These are phyloP conservation scores for Leptobrachium leishanense DNA, from an alignment of 2,113 vertebrate species.

Conservation along the genomic window DNA sequence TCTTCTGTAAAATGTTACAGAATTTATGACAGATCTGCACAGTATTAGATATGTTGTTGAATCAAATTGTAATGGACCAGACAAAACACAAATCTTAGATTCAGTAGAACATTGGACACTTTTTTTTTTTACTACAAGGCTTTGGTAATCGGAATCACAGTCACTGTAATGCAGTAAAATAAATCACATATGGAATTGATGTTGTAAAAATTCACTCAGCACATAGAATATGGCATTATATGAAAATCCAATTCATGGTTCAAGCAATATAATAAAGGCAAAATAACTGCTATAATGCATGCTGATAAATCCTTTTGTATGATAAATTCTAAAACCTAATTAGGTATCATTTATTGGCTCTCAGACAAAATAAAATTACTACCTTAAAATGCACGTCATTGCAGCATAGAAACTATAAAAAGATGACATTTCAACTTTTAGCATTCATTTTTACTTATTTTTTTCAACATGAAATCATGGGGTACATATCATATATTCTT, in stretches of 20 bases:
- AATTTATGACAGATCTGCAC: background rate
- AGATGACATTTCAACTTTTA: background rate
- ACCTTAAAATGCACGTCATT: background rate
- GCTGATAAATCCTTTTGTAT: background rate
- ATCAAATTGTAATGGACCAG: background rate
- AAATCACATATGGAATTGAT: conserved; percentile 3
- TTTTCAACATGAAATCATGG: background rate
- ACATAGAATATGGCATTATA: background rate
- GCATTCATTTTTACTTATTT: background rate
- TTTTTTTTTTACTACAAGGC: background rate
- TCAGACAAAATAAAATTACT: too few relatives aligned
- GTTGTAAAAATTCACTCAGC: background rate
- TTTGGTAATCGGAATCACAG: background rate
- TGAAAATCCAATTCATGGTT: background rate
- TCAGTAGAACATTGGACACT: background rate
- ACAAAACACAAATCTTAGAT: conserved; percentile 2
- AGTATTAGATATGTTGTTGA: background rate
- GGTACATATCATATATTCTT: background rate
- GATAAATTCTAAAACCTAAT: background rate
- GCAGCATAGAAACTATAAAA: background rate
- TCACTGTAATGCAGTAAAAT: conserved; percentile 3
- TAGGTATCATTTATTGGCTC: background rate
- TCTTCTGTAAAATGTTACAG: background rate
- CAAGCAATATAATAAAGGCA: background rate
- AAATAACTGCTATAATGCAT: background rate